Conservation (phyloP, 2,113 vertebrate genomes). For the Axis porcinus region DNA sequence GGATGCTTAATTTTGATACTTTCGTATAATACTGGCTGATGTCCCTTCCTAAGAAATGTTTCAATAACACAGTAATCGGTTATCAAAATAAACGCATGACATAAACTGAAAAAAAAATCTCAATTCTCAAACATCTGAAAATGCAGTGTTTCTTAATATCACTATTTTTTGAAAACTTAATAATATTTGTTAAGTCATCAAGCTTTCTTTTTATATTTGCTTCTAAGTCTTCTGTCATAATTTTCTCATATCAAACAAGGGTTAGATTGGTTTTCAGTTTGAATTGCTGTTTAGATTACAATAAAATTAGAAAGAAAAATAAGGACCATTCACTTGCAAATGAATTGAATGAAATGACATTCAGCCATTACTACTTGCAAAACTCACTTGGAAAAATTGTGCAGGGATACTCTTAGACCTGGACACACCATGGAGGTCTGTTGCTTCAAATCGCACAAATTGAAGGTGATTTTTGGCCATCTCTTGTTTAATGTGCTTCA, state of each 20-base stretch:
- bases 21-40: background rate
- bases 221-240: slow-evolving; percentile 53
- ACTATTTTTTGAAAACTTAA: slow-evolving; percentile 29
- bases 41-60: background rate
- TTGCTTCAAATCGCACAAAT: slow-evolving; percentile 93
- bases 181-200: slow-evolving; percentile 38
- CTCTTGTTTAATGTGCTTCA: slow-evolving; percentile 93
- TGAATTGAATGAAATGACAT: background rate
- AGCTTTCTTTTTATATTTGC: slow-evolving; percentile 47
- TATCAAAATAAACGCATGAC: background rate
- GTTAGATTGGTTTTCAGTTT: slow-evolving; percentile 48
- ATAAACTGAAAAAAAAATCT: background rate
- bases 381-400: slow-evolving; percentile 91
- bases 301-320: background rate
- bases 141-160: background rate
- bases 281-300: slow-evolving; percentile 5
- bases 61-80: background rate
- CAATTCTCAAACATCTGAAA: background rate
- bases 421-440: slow-evolving; percentile 93
- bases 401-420: slow-evolving; percentile 93
- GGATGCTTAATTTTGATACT: background rate
- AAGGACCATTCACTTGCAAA: slow-evolving; percentile 25
- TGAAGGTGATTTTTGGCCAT: slow-evolving; percentile 88
- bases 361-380: background rate
- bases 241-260: slow-evolving; percentile 44